Evolutionary conservation across 2,888 invertebrate genomes (phyloP).

Genomic region (Bombylius discolor): DNA sequence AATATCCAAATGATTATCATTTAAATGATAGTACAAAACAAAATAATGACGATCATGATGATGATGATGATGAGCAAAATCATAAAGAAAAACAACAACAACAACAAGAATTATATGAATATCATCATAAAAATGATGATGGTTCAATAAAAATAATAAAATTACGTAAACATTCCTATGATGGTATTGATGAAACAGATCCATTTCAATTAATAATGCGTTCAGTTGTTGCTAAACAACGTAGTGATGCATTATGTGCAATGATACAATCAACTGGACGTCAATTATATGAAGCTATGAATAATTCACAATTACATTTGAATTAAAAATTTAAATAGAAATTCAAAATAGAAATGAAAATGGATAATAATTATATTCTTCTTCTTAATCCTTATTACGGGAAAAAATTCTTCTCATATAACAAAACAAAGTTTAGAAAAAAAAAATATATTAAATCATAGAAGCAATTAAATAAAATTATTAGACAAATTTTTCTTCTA

Average conservation of each 20-base stretch:
- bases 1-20: conserved; percentile 20
- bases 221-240: conserved; percentile 42
- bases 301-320: conserved; percentile 34
- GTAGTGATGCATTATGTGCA: conserved; percentile 46
- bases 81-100: background rate
- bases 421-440: too few relatives aligned
- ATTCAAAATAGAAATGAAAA: too few relatives aligned
- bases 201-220: conserved; percentile 32
- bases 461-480: too few relatives aligned
- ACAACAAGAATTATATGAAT: background rate
- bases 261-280: conserved; percentile 48
- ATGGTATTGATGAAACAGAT: conserved; percentile 33
- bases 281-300: conserved; percentile 39
- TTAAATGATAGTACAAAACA: conserved; percentile 10
- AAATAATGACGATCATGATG: background rate
- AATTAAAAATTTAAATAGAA: conserved; percentile 10
- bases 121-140: conserved; percentile 16
- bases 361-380: too few relatives aligned
- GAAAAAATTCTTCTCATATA: too few relatives aligned
- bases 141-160: conserved; percentile 9
- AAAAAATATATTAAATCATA: too few relatives aligned
- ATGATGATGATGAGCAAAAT: background rate
- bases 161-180: conserved; percentile 24
- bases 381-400: too few relatives aligned
- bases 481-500: too few relatives aligned